Base-by-base conservation (phyloP, 2,113 vertebrate genomes). In the Etheostoma spectabile region DNA sequence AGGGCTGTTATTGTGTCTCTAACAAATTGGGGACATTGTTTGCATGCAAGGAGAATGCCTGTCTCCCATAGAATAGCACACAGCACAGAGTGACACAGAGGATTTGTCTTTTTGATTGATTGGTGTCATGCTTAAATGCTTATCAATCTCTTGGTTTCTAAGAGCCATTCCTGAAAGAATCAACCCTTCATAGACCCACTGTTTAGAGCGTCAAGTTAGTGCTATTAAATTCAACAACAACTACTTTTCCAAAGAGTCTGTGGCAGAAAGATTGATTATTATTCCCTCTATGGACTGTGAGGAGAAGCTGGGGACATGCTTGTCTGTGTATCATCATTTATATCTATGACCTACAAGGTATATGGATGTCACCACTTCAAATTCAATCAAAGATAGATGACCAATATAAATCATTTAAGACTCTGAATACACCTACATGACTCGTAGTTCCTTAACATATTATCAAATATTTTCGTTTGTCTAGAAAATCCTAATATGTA, bases 91-190 rank as follows among this genome's bases (percentile, higher is more conserved):
- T 75, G 84, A 92, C 89, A 87, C 61, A 14, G 80, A 84, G 80
- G 90, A 92, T 90, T 93, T 92, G 90, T 92, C 82, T 92, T 79
- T 83, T 78, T 86, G 91, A 94, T 92, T 93, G 93, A 94, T 86
- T 86, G 82, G 86, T 85, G 89, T 93, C 92, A 91, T 90, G 89
- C 85, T 79, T 91, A 92, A 92, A 91, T 77, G 86, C 85, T 90
- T 67, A 88, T 92, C 91, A 91, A 86, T 92, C 92, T 80, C 64
- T 79, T 59, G 77, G 88, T 90, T 91, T 86, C 80, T 72, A 86
- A 77, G 71, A 82, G 79, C 64, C 33, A 56, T 82, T 64, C 53
- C 67, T 82, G 63, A 83, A 92, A 88, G 83, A 90, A 89, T 82
- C 64, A 84, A 83, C 63, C 67, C 59, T 53, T 71, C 27, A 53